A percentile compares a stretch with the other conserved stretches of the same genome.
phyloP scores from a whole-genome alignment of 1,140 invertebrate genomes.

The Brachionus sp. region DNA sequence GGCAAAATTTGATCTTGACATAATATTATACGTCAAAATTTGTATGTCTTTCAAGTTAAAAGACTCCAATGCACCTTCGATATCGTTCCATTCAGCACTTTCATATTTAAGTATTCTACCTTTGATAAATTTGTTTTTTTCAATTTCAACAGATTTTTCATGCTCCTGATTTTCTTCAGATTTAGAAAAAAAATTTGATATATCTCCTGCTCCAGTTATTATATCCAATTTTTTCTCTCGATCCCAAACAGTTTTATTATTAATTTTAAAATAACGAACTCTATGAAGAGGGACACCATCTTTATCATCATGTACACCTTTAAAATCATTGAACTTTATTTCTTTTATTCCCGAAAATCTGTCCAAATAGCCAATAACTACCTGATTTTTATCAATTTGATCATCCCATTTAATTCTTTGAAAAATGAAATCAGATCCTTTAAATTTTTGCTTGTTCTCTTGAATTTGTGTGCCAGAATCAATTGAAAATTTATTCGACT shows the following conservation, averaged over 20 bases:
- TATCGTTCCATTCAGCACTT: neutral
- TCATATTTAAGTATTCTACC: neutral
- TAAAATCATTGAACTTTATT: constrained; percentile 43
- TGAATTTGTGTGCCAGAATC: neutral
- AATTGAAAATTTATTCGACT: neutral
- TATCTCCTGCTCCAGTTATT: constrained; percentile 20
- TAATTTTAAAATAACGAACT: constrained; percentile 39
- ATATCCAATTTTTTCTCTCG: constrained; percentile 27
- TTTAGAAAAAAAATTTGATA: constrained; percentile 7
- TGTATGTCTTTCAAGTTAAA: neutral
- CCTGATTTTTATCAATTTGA: constrained; percentile 14
- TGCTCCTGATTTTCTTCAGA: neutral
- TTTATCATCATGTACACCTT: constrained; percentile 25
- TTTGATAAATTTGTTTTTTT: neutral
- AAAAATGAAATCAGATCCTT: constrained; percentile 39
- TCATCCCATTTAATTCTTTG: constrained; percentile 38
- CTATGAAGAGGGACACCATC: constrained; percentile 33
- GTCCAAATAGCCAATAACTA: constrained; percentile 42
- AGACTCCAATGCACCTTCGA: too few relatives aligned
- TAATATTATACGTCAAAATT: constrained; percentile 35
- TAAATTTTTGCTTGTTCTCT: constrained; percentile 32
- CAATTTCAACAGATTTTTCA: neutral
- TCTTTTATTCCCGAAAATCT: constrained; percentile 41
- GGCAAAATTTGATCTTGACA: constrained; percentile 27
- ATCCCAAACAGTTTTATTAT: constrained; percentile 28